Evolutionary conservation across 2,113 vertebrate genomes (phyloP).

Genomic region (Alosa alosa): DNA sequence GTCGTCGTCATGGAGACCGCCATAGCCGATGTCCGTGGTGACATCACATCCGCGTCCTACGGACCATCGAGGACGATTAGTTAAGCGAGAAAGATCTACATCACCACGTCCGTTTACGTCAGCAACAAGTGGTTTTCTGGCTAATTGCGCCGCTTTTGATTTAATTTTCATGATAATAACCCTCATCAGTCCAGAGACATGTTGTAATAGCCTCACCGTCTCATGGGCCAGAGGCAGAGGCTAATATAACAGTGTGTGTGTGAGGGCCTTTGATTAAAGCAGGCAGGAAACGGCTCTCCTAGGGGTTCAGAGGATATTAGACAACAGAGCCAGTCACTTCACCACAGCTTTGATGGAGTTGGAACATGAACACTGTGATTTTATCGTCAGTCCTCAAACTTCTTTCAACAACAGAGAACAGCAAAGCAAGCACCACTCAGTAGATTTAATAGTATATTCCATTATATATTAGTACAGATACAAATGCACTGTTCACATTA

Average conservation of each 20-base stretch:
- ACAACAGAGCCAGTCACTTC: too few species aligned
- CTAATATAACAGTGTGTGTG: not conserved
- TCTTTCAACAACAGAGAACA: too few species aligned
- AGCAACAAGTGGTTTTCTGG: constrained; percentile 48
- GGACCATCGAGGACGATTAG: constrained; percentile 45
- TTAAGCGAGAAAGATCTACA: constrained; percentile 55
- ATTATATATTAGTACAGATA: too few species aligned
- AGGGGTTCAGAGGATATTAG: not conserved
- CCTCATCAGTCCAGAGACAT: constrained; percentile 1
- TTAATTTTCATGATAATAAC: constrained; percentile 50
- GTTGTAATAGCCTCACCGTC: constrained; percentile 14
- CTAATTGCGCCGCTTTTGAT: constrained; percentile 43
- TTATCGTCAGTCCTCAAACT: too few species aligned
- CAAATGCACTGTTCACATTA: too few species aligned
- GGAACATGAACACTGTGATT: too few species aligned
- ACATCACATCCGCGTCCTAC: constrained; percentile 63
- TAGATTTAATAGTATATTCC: too few species aligned
- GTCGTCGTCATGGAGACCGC: constrained; percentile 70
- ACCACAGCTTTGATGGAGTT: too few species aligned
- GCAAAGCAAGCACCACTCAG: too few species aligned
- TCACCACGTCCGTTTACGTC: constrained; percentile 55
- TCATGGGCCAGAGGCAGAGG: not conserved
- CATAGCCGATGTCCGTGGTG: constrained; percentile 53
- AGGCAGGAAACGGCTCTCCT: not conserved
- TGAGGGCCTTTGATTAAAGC: too few species aligned